phyloP scores from a whole-genome alignment of 2,797 vertebrate species.

The Gymnothorax reevesii region DNA sequence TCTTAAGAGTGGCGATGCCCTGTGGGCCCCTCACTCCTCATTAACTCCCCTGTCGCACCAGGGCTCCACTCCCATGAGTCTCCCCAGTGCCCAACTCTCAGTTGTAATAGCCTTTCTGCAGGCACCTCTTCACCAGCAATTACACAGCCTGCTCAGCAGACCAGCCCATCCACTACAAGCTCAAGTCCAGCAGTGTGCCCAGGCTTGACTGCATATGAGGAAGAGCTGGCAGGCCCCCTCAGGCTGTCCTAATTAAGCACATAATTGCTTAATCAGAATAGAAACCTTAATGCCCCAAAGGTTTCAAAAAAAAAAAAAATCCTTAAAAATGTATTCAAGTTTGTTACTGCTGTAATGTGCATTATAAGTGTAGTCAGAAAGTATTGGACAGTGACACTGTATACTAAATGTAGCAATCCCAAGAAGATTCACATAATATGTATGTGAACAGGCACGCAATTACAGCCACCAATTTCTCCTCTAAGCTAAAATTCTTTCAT shows the following conservation, averaged over 20 bases:
- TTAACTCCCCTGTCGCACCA: constrained; percentile 24
- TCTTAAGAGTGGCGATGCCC: constrained; percentile 14
- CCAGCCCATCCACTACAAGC: constrained; percentile 28
- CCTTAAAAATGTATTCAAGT: background rate
- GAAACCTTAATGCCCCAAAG: constrained; percentile 4
- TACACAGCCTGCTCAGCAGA: constrained; percentile 6
- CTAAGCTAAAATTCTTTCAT: too few relatives aligned
- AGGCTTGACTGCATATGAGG: background rate
- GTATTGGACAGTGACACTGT: too few relatives aligned
- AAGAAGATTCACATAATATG: too few relatives aligned
- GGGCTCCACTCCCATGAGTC: background rate
- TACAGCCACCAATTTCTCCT: too few relatives aligned
- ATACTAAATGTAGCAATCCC: too few relatives aligned
- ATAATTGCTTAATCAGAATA: constrained; percentile 35
- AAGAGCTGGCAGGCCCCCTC: constrained; percentile 19
- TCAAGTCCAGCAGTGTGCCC: background rate
- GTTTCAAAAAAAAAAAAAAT: background rate
- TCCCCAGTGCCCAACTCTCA: background rate
- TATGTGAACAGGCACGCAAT: too few relatives aligned
- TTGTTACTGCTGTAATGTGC: background rate
- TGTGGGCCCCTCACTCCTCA: constrained; percentile 26
- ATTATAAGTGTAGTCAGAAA: background rate
- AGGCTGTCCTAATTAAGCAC: constrained; percentile 32
- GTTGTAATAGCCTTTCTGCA: constrained; percentile 13
- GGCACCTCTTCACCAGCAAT: constrained; percentile 14